A percentile compares a stretch with the other conserved stretches of the same genome.
phyloP scores from a whole-genome alignment of 2,888 invertebrate genomes.

The Pseudeuparius sepicola region DNA sequence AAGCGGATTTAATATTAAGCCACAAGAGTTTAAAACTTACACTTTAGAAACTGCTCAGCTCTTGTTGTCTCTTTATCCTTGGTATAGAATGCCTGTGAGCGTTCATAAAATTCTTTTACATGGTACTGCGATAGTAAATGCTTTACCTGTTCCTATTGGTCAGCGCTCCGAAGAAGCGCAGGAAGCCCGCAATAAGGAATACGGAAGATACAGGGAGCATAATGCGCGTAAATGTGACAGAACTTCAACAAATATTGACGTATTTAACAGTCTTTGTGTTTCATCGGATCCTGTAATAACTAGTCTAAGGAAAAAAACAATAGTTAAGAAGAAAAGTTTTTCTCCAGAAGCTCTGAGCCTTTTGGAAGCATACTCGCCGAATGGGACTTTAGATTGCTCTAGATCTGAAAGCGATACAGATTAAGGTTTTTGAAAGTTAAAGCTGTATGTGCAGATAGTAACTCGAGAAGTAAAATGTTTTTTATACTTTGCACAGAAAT shows the following conservation, averaged over 20 bases:
- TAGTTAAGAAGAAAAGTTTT: too few species aligned
- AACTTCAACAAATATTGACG: conserved; percentile 7
- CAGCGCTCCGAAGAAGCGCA: conserved; percentile 10
- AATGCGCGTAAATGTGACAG: conserved; percentile 6
- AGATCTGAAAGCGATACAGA: too few species aligned
- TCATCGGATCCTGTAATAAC: conserved; percentile 11
- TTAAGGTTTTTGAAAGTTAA: too few species aligned
- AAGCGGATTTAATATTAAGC: conserved; percentile 1
- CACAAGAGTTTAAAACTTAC: conserved; percentile 5
- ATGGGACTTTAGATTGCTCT: too few species aligned
- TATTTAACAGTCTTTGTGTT: conserved; percentile 2
- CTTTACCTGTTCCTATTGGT: conserved; percentile 7
- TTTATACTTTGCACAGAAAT: too few species aligned
- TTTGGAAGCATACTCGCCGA: too few species aligned
- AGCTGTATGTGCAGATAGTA: too few species aligned
- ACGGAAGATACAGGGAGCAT: conserved; percentile 7
- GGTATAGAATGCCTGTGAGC: conserved; percentile 9
- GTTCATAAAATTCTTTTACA: conserved; percentile 10
- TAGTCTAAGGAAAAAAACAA: too few species aligned
- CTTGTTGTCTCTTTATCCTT: conserved; percentile 7
- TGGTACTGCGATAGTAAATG: conserved; percentile 2
- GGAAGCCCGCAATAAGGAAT: conserved; percentile 10
- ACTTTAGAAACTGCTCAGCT: conserved; percentile 5
- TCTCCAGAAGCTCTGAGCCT: too few species aligned
- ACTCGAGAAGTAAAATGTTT: too few species aligned